Conservation (phyloP, 30 jellyfish, hydroid and myxozoan genomes). For the Aurelia aurita complex sp. Pacific region DNA sequence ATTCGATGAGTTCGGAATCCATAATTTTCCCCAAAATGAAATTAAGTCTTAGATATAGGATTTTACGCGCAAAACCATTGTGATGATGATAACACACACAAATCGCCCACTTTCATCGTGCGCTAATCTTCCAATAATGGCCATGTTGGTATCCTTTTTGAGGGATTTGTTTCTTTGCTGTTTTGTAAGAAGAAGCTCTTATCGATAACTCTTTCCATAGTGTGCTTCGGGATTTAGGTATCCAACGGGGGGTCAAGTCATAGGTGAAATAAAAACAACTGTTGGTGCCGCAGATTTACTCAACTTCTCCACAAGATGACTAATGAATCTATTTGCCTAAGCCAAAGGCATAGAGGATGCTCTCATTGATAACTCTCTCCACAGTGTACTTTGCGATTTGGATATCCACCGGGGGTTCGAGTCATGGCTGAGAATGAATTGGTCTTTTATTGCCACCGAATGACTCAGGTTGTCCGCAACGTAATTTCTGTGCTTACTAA, state of each 20-base stretch:
- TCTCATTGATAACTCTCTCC: slow-evolving; percentile 31
- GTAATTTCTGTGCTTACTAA: no score
- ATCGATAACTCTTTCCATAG: slow-evolving; percentile 41
- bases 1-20: slow-evolving; percentile 45
- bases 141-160: slow-evolving; percentile 62
- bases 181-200: slow-evolving; percentile 29
- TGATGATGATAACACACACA: slow-evolving; percentile 50
- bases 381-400: slow-evolving; percentile 1
- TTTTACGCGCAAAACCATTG: slow-evolving; percentile 58
- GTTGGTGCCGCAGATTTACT: no score
- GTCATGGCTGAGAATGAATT: no score
- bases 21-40: slow-evolving; percentile 63
- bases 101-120: slow-evolving; percentile 63
- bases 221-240: slow-evolving; percentile 4
- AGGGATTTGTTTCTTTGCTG: slow-evolving; percentile 35
- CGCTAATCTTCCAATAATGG: slow-evolving; percentile 60
- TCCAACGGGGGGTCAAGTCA: slow-evolving; percentile 21
- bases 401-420: slow-evolving; percentile 15
- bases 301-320: no score
- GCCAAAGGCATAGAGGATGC: neutral
- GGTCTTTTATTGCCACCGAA: no score
- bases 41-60: slow-evolving; percentile 46
- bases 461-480: no score
- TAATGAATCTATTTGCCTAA: no score
- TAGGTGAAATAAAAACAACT: no score